Evolutionary conservation across 1,140 invertebrate species (phyloP), one percentile per base, ranked within the genome.

Genomic region (Macrobrachium rosenbergii): DNA sequence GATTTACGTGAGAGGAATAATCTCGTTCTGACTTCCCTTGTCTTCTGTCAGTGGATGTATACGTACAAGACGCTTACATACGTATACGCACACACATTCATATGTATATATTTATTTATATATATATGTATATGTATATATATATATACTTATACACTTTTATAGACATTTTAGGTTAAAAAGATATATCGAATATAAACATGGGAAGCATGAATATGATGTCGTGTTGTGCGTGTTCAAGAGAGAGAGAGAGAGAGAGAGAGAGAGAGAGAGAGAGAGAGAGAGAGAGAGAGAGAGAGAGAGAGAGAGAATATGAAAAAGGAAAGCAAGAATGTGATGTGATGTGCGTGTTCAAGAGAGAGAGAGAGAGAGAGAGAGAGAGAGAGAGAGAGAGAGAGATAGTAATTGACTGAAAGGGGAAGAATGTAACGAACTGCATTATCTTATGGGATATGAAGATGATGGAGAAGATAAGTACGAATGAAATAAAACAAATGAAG

Each of bases 241-340:
- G 67, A 69, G 67, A 69, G 67, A 69, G 67, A 69, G 67, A 69
- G 67, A 69, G 67, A 69, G 67, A 21, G 67, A 69, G 67, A 64
- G 63, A 64, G 63, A 64, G 63, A 14, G 14, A 14, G 14, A 14
- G 63, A 64, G 63, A 64, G 63, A 64, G 63, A 64, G 63, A 64
- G 63, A 64, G 63, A 64, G 63, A 64, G 63, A 64, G 63, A 64
- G 63, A 64, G 63, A 64, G 63, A 64, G 63, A 64, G 63, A 64
- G 63, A 64, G 63, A 64, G 63, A 64, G 63, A 64, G 63, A 64
- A 12, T n/a, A 23, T 3, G 14, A 14, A 23, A 14, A 23, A n/a
- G n/a, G 21, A 23, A 14, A 23, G 21, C 3, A 14, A 23, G 28
- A 28, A 69, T n/a, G 11, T 11, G 1, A 11, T 21, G 3, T 64